Base-by-base conservation (phyloP, 2,797 vertebrate species). In the Microchirus variegatus region DNA sequence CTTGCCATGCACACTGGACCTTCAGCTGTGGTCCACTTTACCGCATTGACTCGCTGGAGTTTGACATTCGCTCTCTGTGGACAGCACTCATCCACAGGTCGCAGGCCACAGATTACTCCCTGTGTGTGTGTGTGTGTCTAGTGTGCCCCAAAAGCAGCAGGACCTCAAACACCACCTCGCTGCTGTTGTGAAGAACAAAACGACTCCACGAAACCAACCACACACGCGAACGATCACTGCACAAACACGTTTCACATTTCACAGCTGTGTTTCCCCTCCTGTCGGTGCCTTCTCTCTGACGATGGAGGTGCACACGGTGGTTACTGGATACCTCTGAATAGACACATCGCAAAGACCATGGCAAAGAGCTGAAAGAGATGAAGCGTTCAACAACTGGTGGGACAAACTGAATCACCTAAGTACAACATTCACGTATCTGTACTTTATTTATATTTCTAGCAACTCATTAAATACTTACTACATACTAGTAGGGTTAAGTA, bases 341-440 rank as follows among this genome's bases (percentile, higher is more conserved):
- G 91, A 89, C 96, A 97, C 95, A 98, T 96, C 10, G 96, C 96
- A 41, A 97, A 97, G 75, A 96, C 90, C 96, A 98, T 97, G 72
- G 95, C 94, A 10, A 96, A 95, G 16, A 97, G 94, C 96, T 97
- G 91, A 31, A 5, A 14, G 73, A 84, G 10, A 11, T 15, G 46
- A n/a, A 67, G 56, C 41, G 68, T 38, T 38, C 10, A 13, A 38
- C 10, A 13, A 38, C 37, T 2, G 9, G 9, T 38, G 37, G 26
- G 7, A 31, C 26, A 31, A 31, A 31, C 5, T 31, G 31, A 31
- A 31, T 31, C 31, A 31, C 7, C n/a, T n/a, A n/a, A n/a, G n/a
- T n/a, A n/a, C n/a, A n/a, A n/a, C n/a, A n/a, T n/a, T n/a, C n/a
- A n/a, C n/a, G n/a, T n/a, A n/a, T n/a, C n/a, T n/a, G n/a, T n/a